Evolutionary conservation across 2,113 vertebrate species (phyloP).

Genomic region (Crotalus helleri): DNA sequence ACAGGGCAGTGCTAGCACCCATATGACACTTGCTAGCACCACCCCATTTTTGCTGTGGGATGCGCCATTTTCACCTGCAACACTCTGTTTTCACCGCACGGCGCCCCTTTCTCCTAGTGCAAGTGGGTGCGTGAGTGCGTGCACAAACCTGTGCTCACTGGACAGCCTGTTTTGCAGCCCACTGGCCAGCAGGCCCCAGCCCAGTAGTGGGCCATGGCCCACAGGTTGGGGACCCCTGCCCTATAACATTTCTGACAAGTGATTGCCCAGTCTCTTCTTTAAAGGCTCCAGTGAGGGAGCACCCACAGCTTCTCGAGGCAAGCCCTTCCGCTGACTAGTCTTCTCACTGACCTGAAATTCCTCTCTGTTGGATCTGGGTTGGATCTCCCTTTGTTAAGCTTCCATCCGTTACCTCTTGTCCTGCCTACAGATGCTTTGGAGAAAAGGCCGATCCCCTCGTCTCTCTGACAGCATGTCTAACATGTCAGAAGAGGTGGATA

Average conservation of each 20-base stretch:
- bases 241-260: not conserved
- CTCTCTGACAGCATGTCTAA: not conserved
- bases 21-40: too few species aligned
- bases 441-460: not conserved
- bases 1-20: too few species aligned
- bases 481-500: not conserved
- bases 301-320: not conserved
- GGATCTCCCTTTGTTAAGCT: not conserved
- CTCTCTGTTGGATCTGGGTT: not conserved
- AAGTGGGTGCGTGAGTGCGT: too few species aligned
- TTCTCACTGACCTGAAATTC: not conserved
- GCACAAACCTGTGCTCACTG: too few species aligned
- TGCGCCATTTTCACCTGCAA: too few species aligned
- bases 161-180: too few species aligned
- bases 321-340: not conserved
- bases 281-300: not conserved
- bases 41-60: too few species aligned
- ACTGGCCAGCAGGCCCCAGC: too few species aligned
- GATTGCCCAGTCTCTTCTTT: not conserved
- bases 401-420: not conserved
- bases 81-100: too few species aligned
- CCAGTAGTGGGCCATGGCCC: too few species aligned
- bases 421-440: not conserved
- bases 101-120: too few species aligned
- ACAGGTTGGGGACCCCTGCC: too few species aligned